Evolutionary conservation across 2,797 vertebrate species (phyloP), one percentile per base, ranked within the genome.

Genomic region (Hippocampus kuda): DNA sequence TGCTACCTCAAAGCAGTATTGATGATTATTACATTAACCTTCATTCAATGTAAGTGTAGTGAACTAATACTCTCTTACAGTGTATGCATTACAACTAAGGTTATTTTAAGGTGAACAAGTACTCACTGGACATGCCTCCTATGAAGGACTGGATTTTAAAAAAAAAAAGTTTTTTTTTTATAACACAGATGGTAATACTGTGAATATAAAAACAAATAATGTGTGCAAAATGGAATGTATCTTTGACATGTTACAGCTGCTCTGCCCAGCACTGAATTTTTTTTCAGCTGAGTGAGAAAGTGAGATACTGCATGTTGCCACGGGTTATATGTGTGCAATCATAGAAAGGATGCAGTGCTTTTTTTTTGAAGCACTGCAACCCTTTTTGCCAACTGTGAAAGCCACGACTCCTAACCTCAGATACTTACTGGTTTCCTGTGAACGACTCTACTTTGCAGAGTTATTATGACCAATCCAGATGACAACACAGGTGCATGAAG

Each of bases 401-500:
- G 34, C 8, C 65, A 66, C 24, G 16, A 20, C 63, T 9, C 11
- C 26, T 66, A 48, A 66, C 48, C 65, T 51, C 24, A 30, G 49
- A 20, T 48, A 51, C 26, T 5, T 34, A 13, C 6, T n/a, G 65
- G 30, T 51, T 66, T 66, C 26, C 20, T 66, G 44, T 51, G 46
- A 34, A 20, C 20, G 20, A n/a, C n/a, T 16, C 42, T 48, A 26
- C 15, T 49, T 66, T 66, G 4, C 65, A 38, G 44, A 26, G 16
- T 48, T 26, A 66, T 66, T 64, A 64, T 64, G 64, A 51, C 46
- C 24, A 66, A 51, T 53, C 65, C 27, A 49, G 65, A 49, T 30
- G 70, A 66, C 22, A 41, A 53, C 72, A 77, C 80, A 85, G 77
- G 83, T 81, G 83, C 72, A 70, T 68, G 74, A 57, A 74, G 73